Percentiles rank a stretch among this genome's conserved stretches.
Evolutionary conservation across 2,888 invertebrate species (phyloP).

Genomic region (Aspidiotus destructor): DNA sequence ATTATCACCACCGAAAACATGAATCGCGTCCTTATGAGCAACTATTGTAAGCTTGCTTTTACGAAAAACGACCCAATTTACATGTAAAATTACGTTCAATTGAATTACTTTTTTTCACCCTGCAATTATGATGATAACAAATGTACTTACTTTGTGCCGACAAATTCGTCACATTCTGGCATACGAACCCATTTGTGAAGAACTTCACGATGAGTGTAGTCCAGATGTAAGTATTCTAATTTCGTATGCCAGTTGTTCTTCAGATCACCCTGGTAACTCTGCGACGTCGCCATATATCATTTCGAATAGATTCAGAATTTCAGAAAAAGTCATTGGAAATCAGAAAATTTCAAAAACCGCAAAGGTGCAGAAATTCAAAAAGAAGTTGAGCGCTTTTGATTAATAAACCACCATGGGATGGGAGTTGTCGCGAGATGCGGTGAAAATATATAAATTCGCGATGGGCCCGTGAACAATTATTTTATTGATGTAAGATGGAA

Average conservation of each 20-base stretch:
- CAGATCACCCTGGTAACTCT: conserved; percentile 24
- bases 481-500: too few species aligned
- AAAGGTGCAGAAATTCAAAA: too few species aligned
- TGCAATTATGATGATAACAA: not conserved
- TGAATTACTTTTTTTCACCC: too few species aligned
- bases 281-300: conserved; percentile 25
- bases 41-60: conserved; percentile 93
- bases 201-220: conserved; percentile 50
- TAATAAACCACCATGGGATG: too few species aligned
- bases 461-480: too few species aligned
- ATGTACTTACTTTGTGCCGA: conserved; percentile 70
- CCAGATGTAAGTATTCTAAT: conserved; percentile 13
- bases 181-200: conserved; percentile 88
- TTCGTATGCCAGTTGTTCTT: conserved; percentile 26
- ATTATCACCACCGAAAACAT: conserved; percentile 94
- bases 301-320: too few species aligned
- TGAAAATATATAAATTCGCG: too few species aligned
- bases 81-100: too few species aligned
- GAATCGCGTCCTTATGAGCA: conserved; percentile 87
- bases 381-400: too few species aligned
- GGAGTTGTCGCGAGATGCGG: too few species aligned
- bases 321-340: too few species aligned
- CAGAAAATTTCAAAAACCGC: too few species aligned
- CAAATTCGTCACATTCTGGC: conserved; percentile 93
- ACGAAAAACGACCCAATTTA: conserved; percentile 46